Conservation (phyloP, 1,140 invertebrate genomes). For the Phenacoccus solenopsis region DNA sequence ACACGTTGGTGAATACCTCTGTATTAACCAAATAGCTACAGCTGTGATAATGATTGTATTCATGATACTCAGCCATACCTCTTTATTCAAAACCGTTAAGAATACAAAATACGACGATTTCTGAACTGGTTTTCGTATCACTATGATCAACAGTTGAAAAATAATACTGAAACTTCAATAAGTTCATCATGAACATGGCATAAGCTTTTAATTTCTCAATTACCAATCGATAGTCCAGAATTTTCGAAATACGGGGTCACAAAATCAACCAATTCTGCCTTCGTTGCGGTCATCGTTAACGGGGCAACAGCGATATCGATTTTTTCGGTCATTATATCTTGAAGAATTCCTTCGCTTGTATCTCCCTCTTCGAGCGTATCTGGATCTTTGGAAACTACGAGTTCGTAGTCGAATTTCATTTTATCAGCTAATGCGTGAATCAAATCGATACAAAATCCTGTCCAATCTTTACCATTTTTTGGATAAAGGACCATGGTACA, state of each 20-base stretch:
- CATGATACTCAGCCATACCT: conserved; percentile 81
- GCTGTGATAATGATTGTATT: conserved; percentile 68
- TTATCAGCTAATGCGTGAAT: conserved; percentile 54
- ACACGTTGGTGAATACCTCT: conserved; percentile 79
- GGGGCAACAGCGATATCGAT: conserved; percentile 76
- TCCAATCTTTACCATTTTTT: conserved; percentile 43
- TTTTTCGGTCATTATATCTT: conserved; percentile 77
- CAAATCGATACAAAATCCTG: conserved; percentile 88
- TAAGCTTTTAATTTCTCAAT: conserved; percentile 22
- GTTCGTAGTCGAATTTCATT: conserved; percentile 80
- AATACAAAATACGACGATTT: conserved; percentile 82
- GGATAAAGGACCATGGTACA: conserved; percentile 19
- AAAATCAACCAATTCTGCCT: conserved; percentile 87
- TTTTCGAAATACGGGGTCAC: conserved; percentile 83
- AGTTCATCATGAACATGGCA: neutral
- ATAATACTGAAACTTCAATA: neutral
- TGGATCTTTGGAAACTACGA: conserved; percentile 58
- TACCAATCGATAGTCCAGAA: conserved; percentile 72
- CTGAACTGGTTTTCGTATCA: conserved; percentile 66
- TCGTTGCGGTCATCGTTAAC: conserved; percentile 81
- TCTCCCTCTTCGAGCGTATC: conserved; percentile 56
- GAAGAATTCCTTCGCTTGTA: conserved; percentile 81
- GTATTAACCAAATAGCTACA: conserved; percentile 74
- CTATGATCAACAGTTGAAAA: conserved; percentile 35
- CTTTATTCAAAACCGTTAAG: conserved; percentile 73